Conservation (phyloP, 2,113 vertebrate species). For the Anhinga anhinga region DNA sequence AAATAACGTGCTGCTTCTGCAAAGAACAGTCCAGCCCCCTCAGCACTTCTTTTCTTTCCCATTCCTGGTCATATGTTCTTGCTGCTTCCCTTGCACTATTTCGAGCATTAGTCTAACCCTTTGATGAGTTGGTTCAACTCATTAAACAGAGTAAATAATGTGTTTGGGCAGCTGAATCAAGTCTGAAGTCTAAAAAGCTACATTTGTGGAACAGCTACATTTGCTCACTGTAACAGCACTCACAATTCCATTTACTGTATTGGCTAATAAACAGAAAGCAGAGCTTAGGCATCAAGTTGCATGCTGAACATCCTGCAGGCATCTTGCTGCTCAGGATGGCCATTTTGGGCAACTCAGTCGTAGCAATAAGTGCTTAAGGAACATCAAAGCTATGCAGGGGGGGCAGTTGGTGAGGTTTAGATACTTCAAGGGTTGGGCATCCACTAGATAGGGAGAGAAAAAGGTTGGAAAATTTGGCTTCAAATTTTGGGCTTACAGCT, state of each 20-base stretch:
- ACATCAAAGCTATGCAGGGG: background rate
- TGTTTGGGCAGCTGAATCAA: background rate
- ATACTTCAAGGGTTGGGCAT: background rate
- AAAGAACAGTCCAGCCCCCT: background rate
- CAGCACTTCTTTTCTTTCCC: background rate
- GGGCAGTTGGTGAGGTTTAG: background rate
- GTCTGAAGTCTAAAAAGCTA: background rate
- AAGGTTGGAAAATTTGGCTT: background rate
- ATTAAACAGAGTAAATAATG: background rate
- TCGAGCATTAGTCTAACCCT: background rate
- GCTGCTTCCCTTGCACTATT: background rate
- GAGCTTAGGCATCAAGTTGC: background rate
- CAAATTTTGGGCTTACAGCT: background rate
- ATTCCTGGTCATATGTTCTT: background rate
- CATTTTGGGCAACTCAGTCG: background rate
- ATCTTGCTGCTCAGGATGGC: background rate
- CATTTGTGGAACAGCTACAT: background rate
- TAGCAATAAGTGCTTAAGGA: background rate
- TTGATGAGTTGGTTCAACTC: background rate
- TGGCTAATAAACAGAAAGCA: background rate
- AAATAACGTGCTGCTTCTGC: background rate
- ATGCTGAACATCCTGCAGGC: background rate
- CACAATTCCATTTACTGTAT: background rate
- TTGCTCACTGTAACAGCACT: background rate
- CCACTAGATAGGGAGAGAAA: background rate